phyloP scores from a whole-genome alignment of 2,888 invertebrate genomes.

The Drosophila mettleri region DNA sequence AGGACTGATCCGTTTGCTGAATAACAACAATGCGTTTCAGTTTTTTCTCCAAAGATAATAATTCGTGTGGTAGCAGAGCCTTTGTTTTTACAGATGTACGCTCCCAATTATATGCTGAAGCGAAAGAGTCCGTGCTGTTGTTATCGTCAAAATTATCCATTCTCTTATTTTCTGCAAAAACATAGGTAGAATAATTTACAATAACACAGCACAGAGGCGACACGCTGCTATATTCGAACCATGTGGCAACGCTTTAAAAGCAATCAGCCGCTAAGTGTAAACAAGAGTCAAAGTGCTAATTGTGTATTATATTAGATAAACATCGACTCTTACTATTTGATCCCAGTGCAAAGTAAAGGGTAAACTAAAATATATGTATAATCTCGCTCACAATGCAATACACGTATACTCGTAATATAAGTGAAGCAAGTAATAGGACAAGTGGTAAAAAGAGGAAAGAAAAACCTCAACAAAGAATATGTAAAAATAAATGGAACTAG shows the following conservation, averaged over 20 bases:
- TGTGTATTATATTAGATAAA: neutral
- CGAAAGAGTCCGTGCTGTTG: slow-evolving; percentile 40
- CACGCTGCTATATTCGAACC: neutral
- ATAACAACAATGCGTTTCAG: slow-evolving; percentile 43
- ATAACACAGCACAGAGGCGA: too few relatives aligned
- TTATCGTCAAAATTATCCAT: slow-evolving; percentile 3
- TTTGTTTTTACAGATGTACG: slow-evolving; percentile 1
- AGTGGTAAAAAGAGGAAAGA: neutral
- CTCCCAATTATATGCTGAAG: slow-evolving; percentile 12
- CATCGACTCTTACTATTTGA: neutral
- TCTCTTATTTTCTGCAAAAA: neutral
- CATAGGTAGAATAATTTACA: neutral
- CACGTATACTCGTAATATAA: neutral
- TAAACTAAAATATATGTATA: neutral
- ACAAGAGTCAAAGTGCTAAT: neutral
- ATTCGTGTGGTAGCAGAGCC: slow-evolving; percentile 31
- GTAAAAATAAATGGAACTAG: neutral
- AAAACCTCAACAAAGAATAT: neutral
- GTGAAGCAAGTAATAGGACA: too few relatives aligned
- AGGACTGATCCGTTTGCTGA: slow-evolving; percentile 48
- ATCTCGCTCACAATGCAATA: neutral
- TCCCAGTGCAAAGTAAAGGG: neutral
- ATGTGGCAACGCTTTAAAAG: neutral
- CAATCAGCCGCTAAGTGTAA: slow-evolving; percentile 1
- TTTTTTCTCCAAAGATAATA: slow-evolving; percentile 33